Base-by-base conservation (phyloP, 2,113 vertebrate species). In the Nasalis larvatus region DNA sequence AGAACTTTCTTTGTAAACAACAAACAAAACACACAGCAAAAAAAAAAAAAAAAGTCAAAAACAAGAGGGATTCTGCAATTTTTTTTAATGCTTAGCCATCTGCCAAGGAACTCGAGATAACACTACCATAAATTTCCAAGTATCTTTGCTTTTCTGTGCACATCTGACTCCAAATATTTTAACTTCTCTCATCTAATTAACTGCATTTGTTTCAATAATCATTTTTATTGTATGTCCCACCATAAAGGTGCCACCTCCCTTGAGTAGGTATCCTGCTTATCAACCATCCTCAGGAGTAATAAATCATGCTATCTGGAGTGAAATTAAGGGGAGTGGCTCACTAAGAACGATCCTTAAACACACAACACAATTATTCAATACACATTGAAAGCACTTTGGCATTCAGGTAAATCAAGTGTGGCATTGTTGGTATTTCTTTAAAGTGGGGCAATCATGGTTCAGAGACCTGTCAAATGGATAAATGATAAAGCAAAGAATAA, bases 131-230 rank as follows among this genome's bases (percentile, higher is more conserved):
- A 58, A 96, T 18, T 3, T 42, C 20, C 52, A 86, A 91, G 1
- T 32, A 58, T 32, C 35, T 76, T 60, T 68, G 14, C n/a, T 56
- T 21, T 25, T 89, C 40, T 78, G 37, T 89, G 30, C 23, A 91
- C 42, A 94, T 81, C 56, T 88, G 77, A 86, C 52, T 88, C 74
- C 25, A 94, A n/a, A 69, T 74, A 87, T 42, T 91, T 83, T 68
- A 52, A 87, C 85, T 92, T 91, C 49, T 49, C 35, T 89, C 42
- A 37, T 32, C 71, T 85, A 89, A 58, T 96, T 94, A 93, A 86
- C 68, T 94, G 86, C 56, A 77, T 88, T 56, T 74, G 47, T 77
- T 86, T 86, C 56, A 40, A 54, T 37, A 58, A 91, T 94, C 52
- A 58, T 14, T 86, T 91, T 89, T 86, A 94, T 74, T 9, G 16